Evolutionary conservation across 64 coral and sea anemone species (phyloP).

Genomic region (Orbicella faveolata): DNA sequence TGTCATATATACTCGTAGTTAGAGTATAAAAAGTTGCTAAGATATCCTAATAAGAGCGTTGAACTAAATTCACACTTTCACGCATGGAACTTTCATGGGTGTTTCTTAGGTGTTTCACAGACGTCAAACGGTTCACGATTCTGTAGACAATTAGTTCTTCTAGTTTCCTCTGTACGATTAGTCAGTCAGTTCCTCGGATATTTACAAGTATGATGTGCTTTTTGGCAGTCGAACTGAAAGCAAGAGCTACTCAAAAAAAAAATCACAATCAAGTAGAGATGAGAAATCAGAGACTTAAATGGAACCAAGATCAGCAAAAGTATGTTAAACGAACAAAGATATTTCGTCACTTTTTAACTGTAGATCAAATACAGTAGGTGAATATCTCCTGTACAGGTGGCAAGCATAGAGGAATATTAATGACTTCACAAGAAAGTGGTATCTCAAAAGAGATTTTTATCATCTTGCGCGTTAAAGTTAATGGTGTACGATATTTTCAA

Average conservation of each 20-base stretch:
- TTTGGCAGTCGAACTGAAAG: not conserved
- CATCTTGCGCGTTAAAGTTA: not conserved
- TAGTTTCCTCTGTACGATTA: not conserved
- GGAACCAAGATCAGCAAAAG: not conserved
- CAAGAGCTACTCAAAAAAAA: not conserved
- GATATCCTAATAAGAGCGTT: not conserved
- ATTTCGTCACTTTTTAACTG: not conserved
- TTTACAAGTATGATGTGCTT: not conserved
- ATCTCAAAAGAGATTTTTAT: constrained; percentile 28
- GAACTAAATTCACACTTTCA: not conserved
- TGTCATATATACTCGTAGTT: not conserved
- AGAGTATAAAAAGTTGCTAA: not conserved
- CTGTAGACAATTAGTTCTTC: not conserved
- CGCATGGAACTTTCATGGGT: too few species aligned
- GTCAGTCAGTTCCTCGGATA: too few species aligned
- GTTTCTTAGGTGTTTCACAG: not conserved
- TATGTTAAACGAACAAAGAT: not conserved
- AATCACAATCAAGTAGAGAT: not conserved
- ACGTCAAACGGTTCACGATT: not conserved
- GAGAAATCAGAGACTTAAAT: not conserved
- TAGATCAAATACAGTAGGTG: not conserved
- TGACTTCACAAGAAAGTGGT: constrained; percentile 12
- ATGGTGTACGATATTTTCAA: constrained; percentile 9
- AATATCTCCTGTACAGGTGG: constrained; percentile 24
- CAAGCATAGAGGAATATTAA: constrained; percentile 32